Evolutionary conservation across 2,888 invertebrate genomes (phyloP).

Genomic region (Nymphalis c-album): DNA sequence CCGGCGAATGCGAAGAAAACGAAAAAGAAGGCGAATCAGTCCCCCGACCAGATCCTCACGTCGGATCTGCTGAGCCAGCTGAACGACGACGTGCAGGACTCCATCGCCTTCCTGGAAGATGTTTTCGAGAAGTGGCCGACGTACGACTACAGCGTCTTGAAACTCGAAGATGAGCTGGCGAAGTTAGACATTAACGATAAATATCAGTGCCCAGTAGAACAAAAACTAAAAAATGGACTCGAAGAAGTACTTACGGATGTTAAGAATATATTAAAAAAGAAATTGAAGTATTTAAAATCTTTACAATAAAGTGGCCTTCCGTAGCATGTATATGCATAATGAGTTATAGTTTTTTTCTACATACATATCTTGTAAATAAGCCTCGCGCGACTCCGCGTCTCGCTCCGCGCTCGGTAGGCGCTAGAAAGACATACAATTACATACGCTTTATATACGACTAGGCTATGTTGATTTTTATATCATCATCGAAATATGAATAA

Average conservation of each 20-base stretch:
- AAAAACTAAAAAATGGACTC: slow-evolving; percentile 75
- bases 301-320: slow-evolving; percentile 59
- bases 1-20: slow-evolving; percentile 79
- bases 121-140: slow-evolving; percentile 70
- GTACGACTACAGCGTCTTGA: slow-evolving; percentile 52
- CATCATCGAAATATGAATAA: slow-evolving; percentile 25
- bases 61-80: slow-evolving; percentile 57
- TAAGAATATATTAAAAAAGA: slow-evolving; percentile 77
- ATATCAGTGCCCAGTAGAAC: slow-evolving; percentile 66
- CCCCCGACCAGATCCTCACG: slow-evolving; percentile 69
- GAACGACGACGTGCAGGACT: slow-evolving; percentile 59
- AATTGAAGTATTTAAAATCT: slow-evolving; percentile 78
- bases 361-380: slow-evolving; percentile 44
- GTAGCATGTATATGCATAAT: slow-evolving; percentile 23
- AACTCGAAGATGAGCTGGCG: slow-evolving; percentile 63
- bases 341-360: slow-evolving; percentile 7
- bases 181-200: slow-evolving; percentile 60
- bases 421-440: slow-evolving; percentile 24
- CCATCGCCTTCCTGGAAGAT: slow-evolving; percentile 63
- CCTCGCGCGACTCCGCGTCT: slow-evolving; percentile 8
- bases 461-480: slow-evolving; percentile 28
- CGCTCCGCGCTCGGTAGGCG: slow-evolving; percentile 8
- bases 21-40: slow-evolving; percentile 79
- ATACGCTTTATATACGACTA: slow-evolving; percentile 33
- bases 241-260: slow-evolving; percentile 76